These are phyloP conservation scores for Apodemia hepburni DNA, from an alignment of 2,888 invertebrate genomes.

Conservation along the genomic window DNA sequence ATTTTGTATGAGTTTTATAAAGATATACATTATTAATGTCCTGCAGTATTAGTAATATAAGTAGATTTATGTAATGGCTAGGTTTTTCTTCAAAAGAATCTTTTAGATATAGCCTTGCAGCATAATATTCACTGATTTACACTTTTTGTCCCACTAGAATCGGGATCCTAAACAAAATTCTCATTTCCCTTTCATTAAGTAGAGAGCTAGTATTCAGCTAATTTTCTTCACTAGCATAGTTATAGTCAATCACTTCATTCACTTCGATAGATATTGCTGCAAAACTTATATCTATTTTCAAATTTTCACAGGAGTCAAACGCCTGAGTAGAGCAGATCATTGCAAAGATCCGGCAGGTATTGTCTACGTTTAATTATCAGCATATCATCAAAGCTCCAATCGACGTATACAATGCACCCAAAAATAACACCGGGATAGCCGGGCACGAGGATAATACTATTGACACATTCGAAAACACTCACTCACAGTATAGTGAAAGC, in stretches of 20 bases:
- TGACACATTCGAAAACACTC: constrained; percentile 56
- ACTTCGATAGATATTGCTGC: constrained; percentile 41
- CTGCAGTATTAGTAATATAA: constrained; percentile 62
- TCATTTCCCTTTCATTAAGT: constrained; percentile 53
- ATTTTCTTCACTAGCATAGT: constrained; percentile 56
- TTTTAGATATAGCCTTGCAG: constrained; percentile 26
- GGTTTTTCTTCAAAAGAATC: constrained; percentile 39
- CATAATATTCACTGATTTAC: constrained; percentile 9
- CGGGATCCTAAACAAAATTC: constrained; percentile 37
- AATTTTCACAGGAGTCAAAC: constrained; percentile 88
- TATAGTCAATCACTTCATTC: constrained; percentile 48
- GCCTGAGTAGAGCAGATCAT: constrained; percentile 94
- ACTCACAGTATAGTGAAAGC: constrained; percentile 42
- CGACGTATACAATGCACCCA: constrained; percentile 69
- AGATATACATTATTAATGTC: constrained; percentile 56
- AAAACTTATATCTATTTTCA: constrained; percentile 62
- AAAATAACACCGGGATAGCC: constrained; percentile 54
- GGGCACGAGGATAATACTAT: constrained; percentile 61
- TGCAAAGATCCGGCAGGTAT: constrained; percentile 90
- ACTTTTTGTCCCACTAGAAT: constrained; percentile 1
- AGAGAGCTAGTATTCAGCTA: constrained; percentile 55
- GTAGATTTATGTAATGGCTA: constrained; percentile 42
- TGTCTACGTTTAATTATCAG: constrained; percentile 86
- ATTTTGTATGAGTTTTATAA: too few relatives aligned
- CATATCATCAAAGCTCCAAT: constrained; percentile 76